Base-by-base conservation (phyloP, 2,113 vertebrate genomes). In the Nothobranchius furzeri region DNA sequence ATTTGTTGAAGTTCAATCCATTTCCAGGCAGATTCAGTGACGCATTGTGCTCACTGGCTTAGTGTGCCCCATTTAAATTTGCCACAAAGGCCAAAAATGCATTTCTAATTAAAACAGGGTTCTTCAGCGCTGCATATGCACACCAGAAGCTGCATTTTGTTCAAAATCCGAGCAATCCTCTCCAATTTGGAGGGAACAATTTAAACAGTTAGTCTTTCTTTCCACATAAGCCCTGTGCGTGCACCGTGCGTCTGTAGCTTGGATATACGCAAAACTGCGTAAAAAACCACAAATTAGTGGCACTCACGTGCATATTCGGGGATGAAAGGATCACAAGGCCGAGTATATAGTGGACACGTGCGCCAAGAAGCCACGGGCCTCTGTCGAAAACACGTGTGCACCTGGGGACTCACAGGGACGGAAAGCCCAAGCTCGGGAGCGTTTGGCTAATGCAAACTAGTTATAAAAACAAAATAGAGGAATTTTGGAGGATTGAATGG, bases 291-390 rank as follows among this genome's bases (percentile, higher is more conserved):
- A 75, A 77, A 87, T 75, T 78, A 65, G 68, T 50, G 60, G 76
- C 63, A 68, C 82, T 82, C 84, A 87, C 78, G 75, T 81, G 61
- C 75, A 68, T 54, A 73, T 73, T 68, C 60, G 67, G 57, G 81
- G 71, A 87, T 78, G 77, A 84, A 82, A 35, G 70, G 68, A 82
- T 79, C 84, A 85, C 64, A 88, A 85, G 83, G 85, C 88, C 83
- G 79, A 79, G 73, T 71, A 78, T 78, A 73, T 81, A 53, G 55
- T 65, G 60, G 70, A 78, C 87, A 88, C 86, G 90, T 85, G 84
- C 70, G 72, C 50, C 4, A 56, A 68, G 70, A 14, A 9, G 37
- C 37, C 7, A 48, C 20, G 65, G 76, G 76, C 68, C 81, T 76
- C 60, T 10, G 49, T 70, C 30, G 25, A 53, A 43, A 70, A 77